Evolutionary conservation across 2,888 invertebrate species (phyloP), one percentile per base, ranked within the genome.

Genomic region (Diadromus collaris): DNA sequence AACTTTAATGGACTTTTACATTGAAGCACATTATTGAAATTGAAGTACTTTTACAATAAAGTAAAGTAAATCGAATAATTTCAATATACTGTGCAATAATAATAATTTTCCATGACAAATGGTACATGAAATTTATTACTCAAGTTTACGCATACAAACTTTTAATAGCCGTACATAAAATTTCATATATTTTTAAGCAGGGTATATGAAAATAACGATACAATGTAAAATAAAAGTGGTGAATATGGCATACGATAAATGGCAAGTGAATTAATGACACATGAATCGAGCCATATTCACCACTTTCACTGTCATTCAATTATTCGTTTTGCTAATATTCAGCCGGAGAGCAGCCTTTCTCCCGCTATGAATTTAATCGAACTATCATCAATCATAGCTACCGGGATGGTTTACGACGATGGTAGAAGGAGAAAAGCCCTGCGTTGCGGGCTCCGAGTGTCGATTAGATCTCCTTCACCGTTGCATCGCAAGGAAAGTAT

Each of bases 391-490:
- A 54, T 54, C 54, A 56, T 56, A 29, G 54, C 54, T 56, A 56
- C 54, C 54, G 29, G 54, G 27, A 56, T 56, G 54, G 7, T 56
- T 56, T 29, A 56, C 29, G 29, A n/a, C 29, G 27, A 29, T 16
- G 54, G 29, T 56, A 16, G 29, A 56, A 29, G 54, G 54, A 56
- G 27, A 56, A 29, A 41, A 27, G 41, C 56, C 29, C 68, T 56
- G 41, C 56, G 29, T 56, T 27, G 54, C 19, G 21, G 24, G 56
- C 41, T n/a, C 34, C 24, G 5, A 41, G 56, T 27, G 10, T 27
- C 38, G 68, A 56, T 68, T 56, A 41, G 10, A 68, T 68, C 68
- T 68, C 56, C 56, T 68, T 68, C 68, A 56, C 68, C 68, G 56
- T 68, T 68, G n/a, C n/a, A 54, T 44, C 38, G 24, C 54, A 29